phyloP scores from a whole-genome alignment of 2,888 invertebrate species.

The Steinernema hermaphroditum region DNA sequence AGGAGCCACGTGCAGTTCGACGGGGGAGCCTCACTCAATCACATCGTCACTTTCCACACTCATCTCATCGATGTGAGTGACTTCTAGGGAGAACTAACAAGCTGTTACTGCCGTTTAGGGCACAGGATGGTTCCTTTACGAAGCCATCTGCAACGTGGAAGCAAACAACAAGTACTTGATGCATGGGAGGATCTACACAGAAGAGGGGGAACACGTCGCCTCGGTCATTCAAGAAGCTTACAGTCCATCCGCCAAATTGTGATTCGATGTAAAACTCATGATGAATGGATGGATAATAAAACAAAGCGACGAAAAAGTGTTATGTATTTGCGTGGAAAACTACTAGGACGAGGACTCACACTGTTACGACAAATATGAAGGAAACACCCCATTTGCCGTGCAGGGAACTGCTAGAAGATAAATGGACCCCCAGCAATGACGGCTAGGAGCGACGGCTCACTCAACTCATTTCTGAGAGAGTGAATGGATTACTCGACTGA shows the following conservation, averaged over 20 bases:
- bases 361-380: too few relatives aligned
- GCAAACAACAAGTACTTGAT: background rate
- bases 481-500: too few relatives aligned
- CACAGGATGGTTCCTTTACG: background rate
- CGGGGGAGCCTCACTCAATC: constrained; percentile 15
- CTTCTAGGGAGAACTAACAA: too few relatives aligned
- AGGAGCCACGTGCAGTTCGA: constrained; percentile 1
- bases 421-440: too few relatives aligned
- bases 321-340: too few relatives aligned
- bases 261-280: background rate
- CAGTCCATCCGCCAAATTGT: background rate
- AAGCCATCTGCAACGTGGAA: background rate
- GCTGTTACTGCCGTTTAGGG: background rate
- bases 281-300: too few relatives aligned
- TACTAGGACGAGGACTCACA: too few relatives aligned
- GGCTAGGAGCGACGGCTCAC: too few relatives aligned
- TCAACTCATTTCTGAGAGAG: too few relatives aligned
- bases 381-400: too few relatives aligned
- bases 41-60: constrained; percentile 24
- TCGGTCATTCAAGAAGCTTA: constrained; percentile 12
- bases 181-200: background rate
- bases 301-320: too few relatives aligned
- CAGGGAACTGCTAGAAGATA: too few relatives aligned
- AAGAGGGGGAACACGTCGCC: background rate
- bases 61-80: constrained; percentile 12